Base-by-base conservation (phyloP, 2,888 invertebrate species). In the Acrobasis repandana region DNA sequence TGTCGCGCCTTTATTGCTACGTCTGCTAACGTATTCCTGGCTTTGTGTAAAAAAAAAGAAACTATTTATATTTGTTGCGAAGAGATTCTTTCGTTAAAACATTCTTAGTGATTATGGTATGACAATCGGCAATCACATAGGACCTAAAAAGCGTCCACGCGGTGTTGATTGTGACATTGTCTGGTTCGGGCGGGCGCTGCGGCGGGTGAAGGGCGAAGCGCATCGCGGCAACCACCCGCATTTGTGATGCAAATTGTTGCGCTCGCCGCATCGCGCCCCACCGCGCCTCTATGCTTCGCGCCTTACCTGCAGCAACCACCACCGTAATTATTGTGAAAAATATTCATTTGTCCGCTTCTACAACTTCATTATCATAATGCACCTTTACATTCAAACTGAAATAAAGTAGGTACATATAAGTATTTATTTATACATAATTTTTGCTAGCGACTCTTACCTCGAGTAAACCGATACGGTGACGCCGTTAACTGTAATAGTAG, bases 161-260 rank as follows among this genome's bases (percentile, higher is more conserved):
- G 88, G 81, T 85, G 90, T 87, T 91, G 91, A 92, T 92, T 92
- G 90, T 91, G 86, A 87, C 85, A 92, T 92, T 92, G 92, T 92
- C 85, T 86, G 84, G 71, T 77, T 75, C 75, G 79, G 77, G 82
- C 76, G 77, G 78, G 80, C 73, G 75, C 73, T 74, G 73, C 72
- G 76, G 74, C 74, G 71, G 69, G 75, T 75, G 71, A 75, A 71
- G 72, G 74, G 74, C 72, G 76, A 76, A 72, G 79, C 77, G 80
- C 77, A 74, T 76, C 85, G 83, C 83, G 80, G 74, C 81, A 75
- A 72, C 83, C 86, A 79, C 84, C 86, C 83, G 79, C 83, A 85
- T 84, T 85, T 85, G 85, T 81, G 80, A 85, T 85, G 85, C 85
- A 85, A 85, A 85, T 85, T 85, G 86, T 82, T 82, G 83, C 85